A percentile compares a stretch with the other conserved stretches of the same genome.
These are phyloP conservation scores for Phortica variegata DNA, from an alignment of 1,140 invertebrate genomes.

Conservation along the genomic window DNA sequence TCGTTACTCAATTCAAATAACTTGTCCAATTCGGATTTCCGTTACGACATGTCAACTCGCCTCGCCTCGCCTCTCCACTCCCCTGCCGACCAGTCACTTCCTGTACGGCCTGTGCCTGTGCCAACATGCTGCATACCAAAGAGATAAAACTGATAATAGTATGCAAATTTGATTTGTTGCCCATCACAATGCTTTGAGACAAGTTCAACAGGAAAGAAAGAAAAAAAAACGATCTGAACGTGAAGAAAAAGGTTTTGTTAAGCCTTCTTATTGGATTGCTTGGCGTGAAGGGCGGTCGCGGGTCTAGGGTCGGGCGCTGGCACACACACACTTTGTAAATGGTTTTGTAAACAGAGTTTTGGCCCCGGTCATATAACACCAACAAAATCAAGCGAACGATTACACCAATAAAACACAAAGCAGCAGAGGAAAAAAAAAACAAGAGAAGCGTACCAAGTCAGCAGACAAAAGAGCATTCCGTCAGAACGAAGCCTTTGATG, in stretches of 20 bases:
- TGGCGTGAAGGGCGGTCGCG: background rate
- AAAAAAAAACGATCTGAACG: background rate
- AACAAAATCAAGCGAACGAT: background rate
- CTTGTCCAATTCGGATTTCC: no score
- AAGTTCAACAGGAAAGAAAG: conserved; percentile 6
- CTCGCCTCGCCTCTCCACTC: no score
- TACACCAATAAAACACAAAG: conserved; percentile 1
- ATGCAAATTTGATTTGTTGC: conserved; percentile 53
- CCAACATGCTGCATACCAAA: no score
- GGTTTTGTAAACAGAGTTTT: conserved; percentile 39
- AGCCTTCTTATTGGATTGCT: conserved; percentile 2
- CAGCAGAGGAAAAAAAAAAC: conserved; percentile 11
- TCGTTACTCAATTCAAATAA: no score
- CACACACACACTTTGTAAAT: conserved; percentile 54
- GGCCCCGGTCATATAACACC: conserved; percentile 19
- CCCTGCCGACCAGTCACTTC: no score
- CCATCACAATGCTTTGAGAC: conserved; percentile 3
- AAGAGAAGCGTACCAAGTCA: background rate
- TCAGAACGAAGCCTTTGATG: no score
- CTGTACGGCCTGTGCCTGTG: no score
- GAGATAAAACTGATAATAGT: conserved; percentile 36
- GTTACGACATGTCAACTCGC: no score
- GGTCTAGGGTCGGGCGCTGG: conserved; percentile 37
- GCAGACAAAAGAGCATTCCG: conserved; percentile 8
- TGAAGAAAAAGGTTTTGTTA: conserved; percentile 12